A percentile compares a stretch with the other conserved stretches of the same genome.
phyloP scores from a whole-genome alignment of 1,140 invertebrate species.

The Pseudomyrmex gracilis region DNA sequence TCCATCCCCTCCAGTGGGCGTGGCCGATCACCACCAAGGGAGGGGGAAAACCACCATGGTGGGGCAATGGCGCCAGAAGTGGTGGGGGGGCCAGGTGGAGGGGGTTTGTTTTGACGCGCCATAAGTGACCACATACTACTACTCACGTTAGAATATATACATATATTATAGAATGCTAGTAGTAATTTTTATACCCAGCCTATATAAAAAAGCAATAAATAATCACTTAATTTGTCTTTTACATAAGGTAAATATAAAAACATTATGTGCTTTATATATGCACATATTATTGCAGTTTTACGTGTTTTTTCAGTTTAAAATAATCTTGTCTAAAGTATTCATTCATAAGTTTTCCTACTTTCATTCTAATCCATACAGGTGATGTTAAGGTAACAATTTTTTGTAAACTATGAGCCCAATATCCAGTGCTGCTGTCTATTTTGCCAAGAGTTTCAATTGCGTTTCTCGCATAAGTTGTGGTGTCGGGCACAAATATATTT shows the following conservation, averaged over 20 bases:
- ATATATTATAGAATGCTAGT: no score
- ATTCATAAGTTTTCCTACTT: slow-evolving; percentile 85
- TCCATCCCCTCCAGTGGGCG: no score
- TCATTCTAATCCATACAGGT: slow-evolving; percentile 86
- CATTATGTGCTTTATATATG: not conserved
- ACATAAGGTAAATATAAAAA: not conserved
- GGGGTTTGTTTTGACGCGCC: no score
- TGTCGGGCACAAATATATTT: slow-evolving; percentile 92
- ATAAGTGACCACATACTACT: no score
- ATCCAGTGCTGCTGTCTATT: slow-evolving; percentile 92
- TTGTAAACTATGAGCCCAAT: slow-evolving; percentile 95
- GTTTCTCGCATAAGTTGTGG: slow-evolving; percentile 90
- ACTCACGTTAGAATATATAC: not conserved
- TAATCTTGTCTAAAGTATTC: slow-evolving; percentile 85
- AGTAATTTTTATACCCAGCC: no score
- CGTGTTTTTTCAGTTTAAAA: slow-evolving; percentile 77
- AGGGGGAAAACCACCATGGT: no score
- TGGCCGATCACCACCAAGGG: no score
- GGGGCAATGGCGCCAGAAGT: no score
- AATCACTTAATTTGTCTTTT: not conserved
- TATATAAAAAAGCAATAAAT: not conserved
- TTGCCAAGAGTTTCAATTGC: slow-evolving; percentile 93
- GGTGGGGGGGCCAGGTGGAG: no score
- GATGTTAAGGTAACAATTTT: slow-evolving; percentile 84
- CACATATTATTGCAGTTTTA: not conserved